Conservation (phyloP, 2,888 invertebrate species). For the Tolmerus cingulatus region DNA sequence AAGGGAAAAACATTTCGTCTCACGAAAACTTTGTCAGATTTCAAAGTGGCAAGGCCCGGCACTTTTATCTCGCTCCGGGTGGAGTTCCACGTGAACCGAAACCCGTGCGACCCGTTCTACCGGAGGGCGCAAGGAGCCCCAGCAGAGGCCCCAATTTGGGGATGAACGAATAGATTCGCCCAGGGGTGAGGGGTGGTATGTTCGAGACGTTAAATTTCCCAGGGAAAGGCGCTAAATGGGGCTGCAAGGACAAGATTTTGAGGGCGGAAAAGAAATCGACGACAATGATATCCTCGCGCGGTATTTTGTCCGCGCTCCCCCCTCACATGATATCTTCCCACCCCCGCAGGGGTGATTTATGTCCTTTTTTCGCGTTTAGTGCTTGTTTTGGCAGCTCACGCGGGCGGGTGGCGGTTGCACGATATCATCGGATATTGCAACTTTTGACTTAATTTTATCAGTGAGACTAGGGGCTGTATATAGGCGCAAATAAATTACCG, state of each 20-base stretch:
- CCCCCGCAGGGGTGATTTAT: neutral
- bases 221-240: neutral
- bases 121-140: neutral
- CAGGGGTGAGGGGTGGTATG: neutral
- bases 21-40: neutral
- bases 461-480: neutral
- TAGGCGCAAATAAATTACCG: neutral
- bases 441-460: neutral
- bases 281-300: neutral
- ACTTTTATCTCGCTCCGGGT: neutral
- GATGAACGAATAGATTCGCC: neutral
- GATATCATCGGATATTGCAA: neutral
- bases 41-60: neutral
- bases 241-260: neutral
- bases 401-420: neutral
- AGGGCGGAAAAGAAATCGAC: neutral
- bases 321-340: neutral
- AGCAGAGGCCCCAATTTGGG: neutral
- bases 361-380: neutral
- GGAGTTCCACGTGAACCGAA: neutral
- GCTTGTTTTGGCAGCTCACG: neutral
- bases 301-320: neutral
- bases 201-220: neutral
- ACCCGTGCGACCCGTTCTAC: neutral
- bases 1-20: neutral